Evolutionary conservation across 1,140 invertebrate genomes (phyloP).

Genomic region (Muscidifurax raptorellus): DNA sequence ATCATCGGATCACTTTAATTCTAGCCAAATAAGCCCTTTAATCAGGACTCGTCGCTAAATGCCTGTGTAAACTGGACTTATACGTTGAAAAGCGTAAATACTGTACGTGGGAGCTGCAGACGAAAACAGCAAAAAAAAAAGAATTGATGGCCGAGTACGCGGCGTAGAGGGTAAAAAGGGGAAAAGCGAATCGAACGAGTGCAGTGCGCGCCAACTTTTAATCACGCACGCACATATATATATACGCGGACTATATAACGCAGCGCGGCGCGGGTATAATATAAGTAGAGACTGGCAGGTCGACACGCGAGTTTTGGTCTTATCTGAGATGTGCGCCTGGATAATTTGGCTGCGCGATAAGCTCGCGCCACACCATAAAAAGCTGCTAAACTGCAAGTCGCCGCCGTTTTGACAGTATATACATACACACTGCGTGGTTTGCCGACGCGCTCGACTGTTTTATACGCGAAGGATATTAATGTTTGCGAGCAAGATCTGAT

Average conservation of each 20-base stretch:
- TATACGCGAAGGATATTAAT: slow-evolving; percentile 42
- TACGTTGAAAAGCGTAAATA: neutral
- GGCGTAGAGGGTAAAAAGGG: neutral
- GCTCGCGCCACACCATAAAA: slow-evolving; percentile 42
- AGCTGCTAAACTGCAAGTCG: slow-evolving; percentile 36
- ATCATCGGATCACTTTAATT: neutral
- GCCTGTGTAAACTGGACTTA: slow-evolving; percentile 4
- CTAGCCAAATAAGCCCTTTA: slow-evolving; percentile 6
- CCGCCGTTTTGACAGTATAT: slow-evolving; percentile 21
- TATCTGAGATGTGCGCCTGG: slow-evolving; percentile 62
- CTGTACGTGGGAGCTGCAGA: neutral
- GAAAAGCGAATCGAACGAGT: neutral
- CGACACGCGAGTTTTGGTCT: slow-evolving; percentile 59
- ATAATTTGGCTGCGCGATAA: slow-evolving; percentile 62
- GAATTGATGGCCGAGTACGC: slow-evolving; percentile 16
- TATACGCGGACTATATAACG: slow-evolving; percentile 29
- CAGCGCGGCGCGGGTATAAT: neutral
- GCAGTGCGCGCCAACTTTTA: slow-evolving; percentile 43
- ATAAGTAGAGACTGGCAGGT: neutral
- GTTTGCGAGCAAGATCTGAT: slow-evolving; percentile 34
- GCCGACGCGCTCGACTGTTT: no score
- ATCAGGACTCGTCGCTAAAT: neutral
- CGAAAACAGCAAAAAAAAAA: slow-evolving; percentile 29
- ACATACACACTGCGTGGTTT: neutral
- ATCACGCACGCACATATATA: slow-evolving; percentile 59